Percentiles rank a stretch among this genome's conserved stretches.
Conservation (phyloP, 2,888 invertebrate species). For the Fragum sueziense region DNA sequence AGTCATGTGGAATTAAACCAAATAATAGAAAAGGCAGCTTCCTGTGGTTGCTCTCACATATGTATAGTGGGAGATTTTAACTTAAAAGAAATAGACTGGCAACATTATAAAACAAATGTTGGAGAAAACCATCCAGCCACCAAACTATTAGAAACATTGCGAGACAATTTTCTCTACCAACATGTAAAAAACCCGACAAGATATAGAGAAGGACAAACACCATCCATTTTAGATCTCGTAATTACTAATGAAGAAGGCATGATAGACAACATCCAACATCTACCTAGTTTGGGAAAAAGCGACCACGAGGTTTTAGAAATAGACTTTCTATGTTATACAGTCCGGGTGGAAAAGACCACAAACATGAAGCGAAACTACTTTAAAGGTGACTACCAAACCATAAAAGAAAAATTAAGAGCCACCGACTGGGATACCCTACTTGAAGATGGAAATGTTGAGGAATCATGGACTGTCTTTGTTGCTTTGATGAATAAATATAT, state of each 20-base stretch:
- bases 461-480: not conserved
- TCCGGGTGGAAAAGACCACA: no score
- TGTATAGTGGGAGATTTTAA: not conserved
- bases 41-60: not conserved
- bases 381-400: not conserved
- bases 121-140: no score
- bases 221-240: not conserved
- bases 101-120: not conserved
- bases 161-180: no score
- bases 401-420: not conserved
- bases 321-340: not conserved
- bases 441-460: not conserved
- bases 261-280: not conserved
- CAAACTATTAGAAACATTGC: not conserved
- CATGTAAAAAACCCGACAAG: slow-evolving; percentile 1
- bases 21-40: not conserved
- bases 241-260: no score
- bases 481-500: not conserved
- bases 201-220: not conserved
- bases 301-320: not conserved
- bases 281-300: not conserved
- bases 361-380: not conserved
- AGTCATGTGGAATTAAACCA: not conserved
- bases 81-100: not conserved
- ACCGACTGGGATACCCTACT: not conserved